Percentiles rank a stretch among this genome's conserved stretches.
These are phyloP conservation scores for Lonchura striata DNA, from an alignment of 2,113 vertebrate genomes.

Conservation along the genomic window DNA sequence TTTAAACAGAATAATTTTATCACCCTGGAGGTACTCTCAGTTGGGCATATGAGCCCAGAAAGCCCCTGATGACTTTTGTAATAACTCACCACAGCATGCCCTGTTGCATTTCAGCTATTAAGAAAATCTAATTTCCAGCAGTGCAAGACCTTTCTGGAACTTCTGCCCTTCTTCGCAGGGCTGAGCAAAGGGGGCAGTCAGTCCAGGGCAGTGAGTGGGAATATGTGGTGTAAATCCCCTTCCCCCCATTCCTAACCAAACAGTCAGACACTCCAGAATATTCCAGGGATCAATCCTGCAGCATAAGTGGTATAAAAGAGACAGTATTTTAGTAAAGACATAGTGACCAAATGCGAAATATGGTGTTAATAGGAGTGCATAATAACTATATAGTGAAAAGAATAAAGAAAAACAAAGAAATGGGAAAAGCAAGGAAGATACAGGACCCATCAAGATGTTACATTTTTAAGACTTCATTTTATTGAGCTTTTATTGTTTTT, in stretches of 20 bases:
- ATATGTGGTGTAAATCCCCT: background rate
- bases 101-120: background rate
- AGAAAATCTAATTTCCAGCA: background rate
- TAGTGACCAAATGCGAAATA: background rate
- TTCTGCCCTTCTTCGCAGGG: background rate
- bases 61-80: background rate
- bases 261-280: background rate
- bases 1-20: background rate
- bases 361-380: fast-evolving
- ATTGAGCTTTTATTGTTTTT: background rate
- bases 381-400: background rate
- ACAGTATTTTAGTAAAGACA: background rate
- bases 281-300: background rate
- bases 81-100: background rate
- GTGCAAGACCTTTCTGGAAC: background rate
- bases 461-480: background rate
- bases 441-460: background rate
- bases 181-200: fast-evolving
- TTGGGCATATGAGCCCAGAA: background rate
- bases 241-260: background rate
- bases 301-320: background rate
- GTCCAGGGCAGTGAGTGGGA: background rate
- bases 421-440: background rate
- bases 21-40: background rate
- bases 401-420: background rate